phyloP scores from a whole-genome alignment of 2,888 invertebrate species.

The Dolichomitus sp. region DNA sequence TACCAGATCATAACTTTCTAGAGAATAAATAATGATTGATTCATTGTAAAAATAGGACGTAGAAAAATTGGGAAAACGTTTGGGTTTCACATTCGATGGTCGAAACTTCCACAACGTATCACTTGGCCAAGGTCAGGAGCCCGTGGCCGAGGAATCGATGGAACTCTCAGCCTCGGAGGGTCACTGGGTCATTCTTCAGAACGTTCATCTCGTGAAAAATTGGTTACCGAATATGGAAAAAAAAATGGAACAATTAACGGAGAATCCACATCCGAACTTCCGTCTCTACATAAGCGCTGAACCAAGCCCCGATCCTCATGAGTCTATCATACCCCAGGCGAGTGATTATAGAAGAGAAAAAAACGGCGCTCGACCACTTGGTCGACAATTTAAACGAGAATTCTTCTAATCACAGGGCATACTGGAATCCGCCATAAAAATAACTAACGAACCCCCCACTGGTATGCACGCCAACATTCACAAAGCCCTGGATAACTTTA shows the following conservation, averaged over 20 bases:
- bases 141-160: conserved; percentile 96
- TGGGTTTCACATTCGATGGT: conserved; percentile 93
- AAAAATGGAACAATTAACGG: conserved; percentile 94
- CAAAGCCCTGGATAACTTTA: conserved; percentile 97
- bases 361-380: background rate
- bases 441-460: conserved; percentile 98
- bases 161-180: conserved; percentile 92
- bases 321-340: conserved; percentile 89
- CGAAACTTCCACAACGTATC: conserved; percentile 97
- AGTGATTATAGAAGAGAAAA: conserved; percentile 20
- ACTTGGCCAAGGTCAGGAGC: conserved; percentile 97
- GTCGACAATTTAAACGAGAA: conserved; percentile 29
- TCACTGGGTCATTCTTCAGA: conserved; percentile 98
- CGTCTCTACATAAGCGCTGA: conserved; percentile 95
- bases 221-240: conserved; percentile 97
- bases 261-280: conserved; percentile 87
- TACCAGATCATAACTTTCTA: background rate
- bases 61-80: conserved; percentile 93
- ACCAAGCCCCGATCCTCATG: conserved; percentile 91
- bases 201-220: conserved; percentile 95
- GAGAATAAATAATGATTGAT: background rate
- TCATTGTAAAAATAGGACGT: conserved; percentile 89
- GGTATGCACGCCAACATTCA: conserved; percentile 98
- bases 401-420: conserved; percentile 91
- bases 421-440: conserved; percentile 97